These are phyloP conservation scores for Drosophila subpulchrella DNA, from an alignment of 1,140 invertebrate species.

Conservation along the genomic window DNA sequence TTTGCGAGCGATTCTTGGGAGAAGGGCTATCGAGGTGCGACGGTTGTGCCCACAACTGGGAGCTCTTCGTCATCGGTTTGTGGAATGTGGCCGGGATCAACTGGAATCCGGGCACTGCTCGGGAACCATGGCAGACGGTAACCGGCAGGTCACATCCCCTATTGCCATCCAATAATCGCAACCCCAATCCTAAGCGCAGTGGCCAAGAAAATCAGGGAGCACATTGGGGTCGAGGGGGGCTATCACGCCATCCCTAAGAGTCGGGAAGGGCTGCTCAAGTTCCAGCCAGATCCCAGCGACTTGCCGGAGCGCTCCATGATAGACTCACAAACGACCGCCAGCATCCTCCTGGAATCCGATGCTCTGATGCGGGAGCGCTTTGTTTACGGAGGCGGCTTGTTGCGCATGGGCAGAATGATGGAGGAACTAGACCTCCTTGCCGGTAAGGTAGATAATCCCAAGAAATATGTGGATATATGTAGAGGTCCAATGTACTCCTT, in stretches of 20 bases:
- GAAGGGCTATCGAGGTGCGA: neutral
- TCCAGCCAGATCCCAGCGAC: slow-evolving; percentile 64
- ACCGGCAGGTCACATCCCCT: neutral
- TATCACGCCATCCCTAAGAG: slow-evolving; percentile 63
- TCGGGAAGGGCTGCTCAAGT: slow-evolving; percentile 61
- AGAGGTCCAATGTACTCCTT: neutral
- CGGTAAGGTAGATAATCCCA: slow-evolving; percentile 80
- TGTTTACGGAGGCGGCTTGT: slow-evolving; percentile 86
- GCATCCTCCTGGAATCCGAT: slow-evolving; percentile 88
- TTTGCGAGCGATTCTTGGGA: neutral
- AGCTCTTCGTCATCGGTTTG: neutral
- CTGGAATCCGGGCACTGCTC: slow-evolving; percentile 26
- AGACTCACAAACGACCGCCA: slow-evolving; percentile 88
- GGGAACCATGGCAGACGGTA: slow-evolving; percentile 48
- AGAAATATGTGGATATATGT: too few species aligned
- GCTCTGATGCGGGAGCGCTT: slow-evolving; percentile 88
- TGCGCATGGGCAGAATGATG: slow-evolving; percentile 90
- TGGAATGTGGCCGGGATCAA: neutral
- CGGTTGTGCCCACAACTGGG: neutral
- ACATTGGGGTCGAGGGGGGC: slow-evolving; percentile 59
- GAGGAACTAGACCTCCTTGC: slow-evolving; percentile 93
- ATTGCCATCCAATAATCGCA: neutral
- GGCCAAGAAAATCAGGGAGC: slow-evolving; percentile 38
- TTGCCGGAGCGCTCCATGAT: slow-evolving; percentile 85
- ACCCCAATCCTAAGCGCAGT: slow-evolving; percentile 39